Evolutionary conservation across 1,140 invertebrate genomes (phyloP), one percentile per base, ranked within the genome.

Genomic region (Drosophila nasuta): DNA sequence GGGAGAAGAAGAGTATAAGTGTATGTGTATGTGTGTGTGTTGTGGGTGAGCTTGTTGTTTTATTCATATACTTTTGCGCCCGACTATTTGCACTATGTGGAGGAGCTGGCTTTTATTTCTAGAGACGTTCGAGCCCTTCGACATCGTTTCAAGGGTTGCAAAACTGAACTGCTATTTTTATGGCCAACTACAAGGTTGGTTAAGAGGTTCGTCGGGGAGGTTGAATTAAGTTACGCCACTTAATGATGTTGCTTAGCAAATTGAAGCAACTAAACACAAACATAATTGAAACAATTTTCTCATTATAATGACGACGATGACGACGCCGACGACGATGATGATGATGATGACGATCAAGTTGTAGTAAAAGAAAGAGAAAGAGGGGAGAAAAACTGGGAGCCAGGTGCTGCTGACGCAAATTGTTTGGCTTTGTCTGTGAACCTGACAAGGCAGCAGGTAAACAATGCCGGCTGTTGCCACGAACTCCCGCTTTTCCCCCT

Each of bases 251-350:
- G 85, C 85, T 89, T 89, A 89, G 85, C 85, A 89, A 89, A 89
- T 89, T 89, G 85, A 85, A 89, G 85, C 85, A 89, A 89, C 85
- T 89, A 89, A 89, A 89, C 85, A 83, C 85, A 89, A 89, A 89
- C 85, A 89, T 89, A 89, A 89, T 89, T 89, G 85, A 89, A 89
- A 89, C 85, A 89, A 89, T 89, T 89, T 89, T 89, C 85, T 89
- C 85, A 89, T 89, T 89, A 89, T 81, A 89, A 89, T 82, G 79
- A 82, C 77, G 81, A 75, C 57, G 71, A 77, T 58, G 68, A 76
- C 20, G 20, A 25, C 20, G 20, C 3, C 77, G 81, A 25, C 20
- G 20, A 25, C 77, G 81, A 75, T 58, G 71, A 77, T 25, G 65
- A 69, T 11, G 68, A 69, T 17, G 52, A 54, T 52, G 59, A 72